Base-by-base conservation (phyloP, 2,113 vertebrate species). In the Tragelaphus buxtoni region DNA sequence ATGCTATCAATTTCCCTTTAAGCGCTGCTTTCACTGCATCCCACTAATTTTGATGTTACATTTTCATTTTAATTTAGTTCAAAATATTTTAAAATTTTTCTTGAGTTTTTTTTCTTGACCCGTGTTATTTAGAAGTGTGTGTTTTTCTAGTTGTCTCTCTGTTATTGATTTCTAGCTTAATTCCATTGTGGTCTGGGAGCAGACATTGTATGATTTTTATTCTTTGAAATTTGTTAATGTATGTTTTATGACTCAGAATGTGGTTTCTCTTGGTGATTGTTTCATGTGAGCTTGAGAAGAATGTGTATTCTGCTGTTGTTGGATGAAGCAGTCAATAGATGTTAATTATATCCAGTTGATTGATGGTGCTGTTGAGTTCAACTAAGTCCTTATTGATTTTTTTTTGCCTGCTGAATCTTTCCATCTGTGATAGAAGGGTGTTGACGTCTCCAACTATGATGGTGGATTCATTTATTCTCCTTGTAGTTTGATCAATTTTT, bases 351-450 rank as follows among this genome's bases (percentile, higher is more conserved):
- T 60, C 18, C 17, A 11, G 16, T 86, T 86, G 81, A 93, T 77
- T 61, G 91, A 86, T 85, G 32, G 53, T 85, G 14, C 22, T 11
- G 17, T 93, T 93, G 65, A 89, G 42, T 77, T 76, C 82, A 86
- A 51, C 82, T 76, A 85, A 85, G 42, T 93, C 69, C 42, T 39
- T 61, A 93, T 86, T 86, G 69, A 85, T 86, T 77, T 93, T 81
- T 92, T 81, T 86, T 93, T 83, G 69, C n/a, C 69, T 77, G 55
- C 32, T 86, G 39, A 60, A 93, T 93, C 82, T 51, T 93, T 93
- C 55, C 82, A 76, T 77, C 72, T 86, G 65, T 77, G 72, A 61
- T 47, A 56, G 28, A 47, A 55, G n/a, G 63, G 55, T 74, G 91
- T 22, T 76, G 65, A 85, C 49, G 1, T 77, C 42, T 85, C 26